These are phyloP conservation scores for Agrochola litura DNA, from an alignment of 2,888 invertebrate species.

Conservation along the genomic window DNA sequence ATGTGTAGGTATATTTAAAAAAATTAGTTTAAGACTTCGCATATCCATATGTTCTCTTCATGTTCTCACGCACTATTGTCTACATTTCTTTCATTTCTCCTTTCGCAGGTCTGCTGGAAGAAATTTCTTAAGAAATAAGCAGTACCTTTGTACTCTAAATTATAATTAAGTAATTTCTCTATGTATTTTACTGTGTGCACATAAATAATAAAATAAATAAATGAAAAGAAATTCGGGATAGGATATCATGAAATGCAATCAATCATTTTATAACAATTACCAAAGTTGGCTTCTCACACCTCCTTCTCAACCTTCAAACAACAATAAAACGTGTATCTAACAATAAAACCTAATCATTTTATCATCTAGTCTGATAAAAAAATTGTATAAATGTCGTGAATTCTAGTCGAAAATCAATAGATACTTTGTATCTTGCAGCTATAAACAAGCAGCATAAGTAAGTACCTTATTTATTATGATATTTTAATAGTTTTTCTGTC, in stretches of 20 bases:
- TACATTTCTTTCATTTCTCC: too few species aligned
- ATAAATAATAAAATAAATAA: too few species aligned
- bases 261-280: background rate
- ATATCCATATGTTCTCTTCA: too few species aligned
- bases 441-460: slow-evolving; percentile 64
- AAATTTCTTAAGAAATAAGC: too few species aligned
- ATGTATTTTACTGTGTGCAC: too few species aligned
- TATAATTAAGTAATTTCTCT: too few species aligned
- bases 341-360: slow-evolving; percentile 33
- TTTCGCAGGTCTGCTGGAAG: too few species aligned
- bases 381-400: slow-evolving; percentile 53
- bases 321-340: slow-evolving; percentile 23
- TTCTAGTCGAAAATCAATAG: slow-evolving; percentile 32
- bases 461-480: slow-evolving; percentile 11
- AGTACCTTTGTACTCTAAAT: too few species aligned
- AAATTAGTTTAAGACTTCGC: too few species aligned
- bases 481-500: background rate
- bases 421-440: slow-evolving; percentile 65
- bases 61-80: too few species aligned
- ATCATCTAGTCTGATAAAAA: slow-evolving; percentile 49
- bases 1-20: too few species aligned
- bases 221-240: background rate
- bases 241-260: background rate
- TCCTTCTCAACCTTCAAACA: background rate
- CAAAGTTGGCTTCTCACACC: background rate